Percentiles rank a stretch among this genome's conserved stretches.
Conservation (phyloP, 2,113 vertebrate species). For the Nothoprocta pentlandii region DNA sequence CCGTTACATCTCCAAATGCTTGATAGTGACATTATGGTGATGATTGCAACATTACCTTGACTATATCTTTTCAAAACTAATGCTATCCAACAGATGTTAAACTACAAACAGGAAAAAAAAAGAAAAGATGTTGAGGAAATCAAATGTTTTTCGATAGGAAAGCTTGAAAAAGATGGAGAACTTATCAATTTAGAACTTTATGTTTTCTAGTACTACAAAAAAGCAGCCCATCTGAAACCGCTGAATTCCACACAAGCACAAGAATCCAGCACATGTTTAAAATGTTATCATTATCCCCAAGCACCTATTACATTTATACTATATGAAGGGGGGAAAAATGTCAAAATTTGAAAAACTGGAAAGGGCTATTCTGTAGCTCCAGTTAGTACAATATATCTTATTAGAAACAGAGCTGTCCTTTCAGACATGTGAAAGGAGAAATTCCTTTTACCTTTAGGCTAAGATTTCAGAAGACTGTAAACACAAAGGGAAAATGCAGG, state of each 20-base stretch:
- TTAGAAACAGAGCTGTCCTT: not conserved
- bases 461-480: not conserved
- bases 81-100: not conserved
- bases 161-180: not conserved
- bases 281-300: not conserved
- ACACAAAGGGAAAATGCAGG: not conserved
- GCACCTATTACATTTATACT: not conserved
- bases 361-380: not conserved
- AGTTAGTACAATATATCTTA: not conserved
- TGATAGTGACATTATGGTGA: not conserved
- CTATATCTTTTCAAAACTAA: not conserved
- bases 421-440: not conserved
- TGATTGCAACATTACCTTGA: not conserved
- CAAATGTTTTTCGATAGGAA: not conserved
- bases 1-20: not conserved
- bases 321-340: not conserved
- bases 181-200: not conserved
- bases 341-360: not conserved
- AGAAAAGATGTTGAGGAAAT: not conserved
- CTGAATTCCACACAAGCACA: not conserved
- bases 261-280: not conserved
- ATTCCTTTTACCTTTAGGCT: not conserved
- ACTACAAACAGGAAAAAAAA: not conserved
- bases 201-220: not conserved
- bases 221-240: not conserved